phyloP scores from a whole-genome alignment of 2,113 vertebrate species.

The Callorhinus ursinus region DNA sequence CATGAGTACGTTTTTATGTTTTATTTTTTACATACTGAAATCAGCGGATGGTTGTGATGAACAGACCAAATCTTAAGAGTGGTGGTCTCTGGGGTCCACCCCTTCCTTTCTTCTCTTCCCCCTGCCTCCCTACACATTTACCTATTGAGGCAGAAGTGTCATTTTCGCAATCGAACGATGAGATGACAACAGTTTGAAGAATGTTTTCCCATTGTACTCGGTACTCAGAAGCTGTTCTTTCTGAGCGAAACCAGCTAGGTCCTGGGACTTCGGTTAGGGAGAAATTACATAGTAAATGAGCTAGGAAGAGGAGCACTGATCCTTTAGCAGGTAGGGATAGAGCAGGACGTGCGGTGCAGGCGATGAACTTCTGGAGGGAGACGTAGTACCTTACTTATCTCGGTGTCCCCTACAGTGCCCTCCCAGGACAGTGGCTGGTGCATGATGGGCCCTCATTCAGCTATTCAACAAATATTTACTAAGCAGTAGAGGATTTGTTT shows the following conservation, averaged over 20 bases:
- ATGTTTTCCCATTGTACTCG: not conserved
- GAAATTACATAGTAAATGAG: not conserved
- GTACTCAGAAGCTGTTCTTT: not conserved
- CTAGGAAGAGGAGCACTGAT: not conserved
- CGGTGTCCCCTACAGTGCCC: not conserved
- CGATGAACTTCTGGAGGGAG: not conserved
- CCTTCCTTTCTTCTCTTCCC: not conserved
- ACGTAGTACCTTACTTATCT: not conserved
- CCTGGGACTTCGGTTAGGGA: not conserved
- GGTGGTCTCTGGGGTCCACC: not conserved
- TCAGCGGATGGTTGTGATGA: not conserved
- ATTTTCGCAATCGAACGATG: not conserved
- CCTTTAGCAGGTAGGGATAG: not conserved
- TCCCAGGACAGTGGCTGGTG: not conserved
- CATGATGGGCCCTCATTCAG: not conserved
- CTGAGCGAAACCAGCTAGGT: not conserved
- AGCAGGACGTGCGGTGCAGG: not conserved
- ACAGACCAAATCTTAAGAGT: not conserved
- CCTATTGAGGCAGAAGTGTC: not conserved
- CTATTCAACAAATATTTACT: constrained; percentile 59
- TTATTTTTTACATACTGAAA: not conserved
- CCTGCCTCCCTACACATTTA: not conserved
- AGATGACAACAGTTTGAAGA: not conserved
- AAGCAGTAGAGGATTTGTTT: constrained; percentile 53
- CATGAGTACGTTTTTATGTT: not conserved